phyloP scores from a whole-genome alignment of 1,140 invertebrate genomes.

The Rhyacophila brunnea region DNA sequence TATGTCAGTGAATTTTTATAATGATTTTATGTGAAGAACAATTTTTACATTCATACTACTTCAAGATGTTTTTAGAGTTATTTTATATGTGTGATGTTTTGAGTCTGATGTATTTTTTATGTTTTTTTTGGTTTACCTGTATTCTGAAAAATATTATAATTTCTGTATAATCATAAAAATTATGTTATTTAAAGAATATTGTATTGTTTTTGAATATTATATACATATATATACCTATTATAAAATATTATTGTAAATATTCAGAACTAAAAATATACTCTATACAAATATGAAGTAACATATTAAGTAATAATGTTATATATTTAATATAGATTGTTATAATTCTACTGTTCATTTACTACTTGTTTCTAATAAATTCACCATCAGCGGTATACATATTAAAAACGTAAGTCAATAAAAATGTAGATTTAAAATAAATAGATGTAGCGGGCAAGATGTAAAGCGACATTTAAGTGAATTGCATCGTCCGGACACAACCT shows the following conservation, averaged over 20 bases:
- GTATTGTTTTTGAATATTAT: background rate
- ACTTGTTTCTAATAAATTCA: conserved; percentile 11
- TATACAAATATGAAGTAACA: background rate
- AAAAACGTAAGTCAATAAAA: conserved; percentile 21
- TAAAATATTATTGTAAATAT: background rate
- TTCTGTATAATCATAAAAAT: background rate
- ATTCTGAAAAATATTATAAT: background rate
- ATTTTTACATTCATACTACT: background rate
- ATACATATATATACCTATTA: too few relatives aligned
- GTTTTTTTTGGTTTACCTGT: background rate
- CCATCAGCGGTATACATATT: conserved; percentile 32
- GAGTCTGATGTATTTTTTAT: conserved; percentile 24
- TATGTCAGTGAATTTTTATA: too few relatives aligned
- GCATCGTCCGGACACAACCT: conserved; percentile 11
- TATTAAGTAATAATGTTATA: background rate
- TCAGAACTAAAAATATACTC: conserved; percentile 1
- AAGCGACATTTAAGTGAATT: background rate
- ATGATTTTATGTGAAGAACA: too few relatives aligned
- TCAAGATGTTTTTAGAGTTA: background rate
- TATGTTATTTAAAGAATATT: background rate
- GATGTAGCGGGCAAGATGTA: conserved; percentile 4
- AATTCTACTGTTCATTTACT: conserved; percentile 20
- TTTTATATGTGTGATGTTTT: conserved; percentile 22
- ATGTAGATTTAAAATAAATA: conserved; percentile 12
- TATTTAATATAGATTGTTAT: conserved; percentile 21